These are phyloP conservation scores for Pogonophryne albipinna DNA, from an alignment of 2,797 vertebrate species.

Conservation along the genomic window DNA sequence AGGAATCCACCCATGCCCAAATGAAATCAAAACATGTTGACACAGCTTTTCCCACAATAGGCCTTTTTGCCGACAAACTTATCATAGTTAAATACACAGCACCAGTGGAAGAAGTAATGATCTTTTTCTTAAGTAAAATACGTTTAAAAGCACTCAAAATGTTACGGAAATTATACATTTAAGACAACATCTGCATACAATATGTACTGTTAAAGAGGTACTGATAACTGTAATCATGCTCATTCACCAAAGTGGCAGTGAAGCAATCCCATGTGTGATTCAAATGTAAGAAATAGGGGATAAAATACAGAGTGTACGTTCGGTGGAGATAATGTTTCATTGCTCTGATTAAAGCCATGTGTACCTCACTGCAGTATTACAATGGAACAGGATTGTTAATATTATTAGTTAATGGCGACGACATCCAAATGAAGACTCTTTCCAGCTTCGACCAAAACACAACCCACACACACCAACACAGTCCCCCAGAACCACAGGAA, in stretches of 20 bases:
- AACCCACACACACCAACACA: slow-evolving; percentile 14
- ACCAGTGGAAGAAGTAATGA: background rate
- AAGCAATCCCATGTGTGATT: background rate
- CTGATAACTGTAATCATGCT: background rate
- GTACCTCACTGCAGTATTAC: slow-evolving; percentile 22
- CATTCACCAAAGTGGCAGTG: background rate
- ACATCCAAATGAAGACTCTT: slow-evolving; percentile 32
- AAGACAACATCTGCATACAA: background rate
- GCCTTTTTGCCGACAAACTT: background rate
- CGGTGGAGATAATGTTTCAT: background rate
- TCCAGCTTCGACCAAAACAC: slow-evolving; percentile 1
- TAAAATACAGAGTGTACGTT: background rate
- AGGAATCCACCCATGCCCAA: slow-evolving; percentile 1
- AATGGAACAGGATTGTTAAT: slow-evolving; percentile 25
- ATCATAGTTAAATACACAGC: background rate
- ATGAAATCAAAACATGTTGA: background rate
- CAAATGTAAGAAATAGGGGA: background rate
- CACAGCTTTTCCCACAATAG: background rate
- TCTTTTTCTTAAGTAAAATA: background rate
- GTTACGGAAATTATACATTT: background rate
- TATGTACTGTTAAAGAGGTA: background rate
- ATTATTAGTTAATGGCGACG: slow-evolving; percentile 13
- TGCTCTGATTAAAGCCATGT: background rate
- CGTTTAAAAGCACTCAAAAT: background rate
- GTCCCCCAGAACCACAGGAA: slow-evolving; percentile 43